These are phyloP conservation scores for Myioborus miniatus DNA, from an alignment of 2,797 vertebrate species.

Conservation along the genomic window DNA sequence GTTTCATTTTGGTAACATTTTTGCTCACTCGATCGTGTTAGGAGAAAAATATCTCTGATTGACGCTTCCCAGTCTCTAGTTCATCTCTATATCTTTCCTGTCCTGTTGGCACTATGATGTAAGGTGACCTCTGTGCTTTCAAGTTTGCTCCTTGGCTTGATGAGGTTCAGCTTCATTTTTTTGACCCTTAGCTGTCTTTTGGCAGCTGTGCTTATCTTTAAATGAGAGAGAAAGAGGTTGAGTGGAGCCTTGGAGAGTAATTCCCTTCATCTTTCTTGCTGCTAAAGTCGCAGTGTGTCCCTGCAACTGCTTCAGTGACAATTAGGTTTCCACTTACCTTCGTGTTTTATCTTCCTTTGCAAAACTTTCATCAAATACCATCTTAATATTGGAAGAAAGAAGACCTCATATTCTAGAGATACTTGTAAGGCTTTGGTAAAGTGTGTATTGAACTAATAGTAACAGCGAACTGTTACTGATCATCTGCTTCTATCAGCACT, in stretches of 20 bases:
- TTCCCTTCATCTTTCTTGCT: neutral
- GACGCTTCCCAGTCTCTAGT: neutral
- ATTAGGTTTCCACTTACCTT: neutral
- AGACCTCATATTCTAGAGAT: neutral
- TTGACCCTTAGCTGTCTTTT: neutral
- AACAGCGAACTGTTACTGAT: neutral
- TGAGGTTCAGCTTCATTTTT: neutral
- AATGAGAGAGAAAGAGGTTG: neutral
- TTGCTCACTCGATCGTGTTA: neutral
- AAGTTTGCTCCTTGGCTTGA: neutral
- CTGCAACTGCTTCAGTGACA: neutral
- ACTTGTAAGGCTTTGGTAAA: neutral
- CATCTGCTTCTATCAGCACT: neutral
- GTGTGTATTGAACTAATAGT: neutral
- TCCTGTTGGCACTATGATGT: neutral
- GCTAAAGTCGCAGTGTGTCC: rapidly evolving
- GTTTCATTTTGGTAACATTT: neutral
- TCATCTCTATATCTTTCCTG: neutral
- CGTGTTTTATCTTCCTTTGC: neutral
- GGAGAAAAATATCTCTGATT: neutral
- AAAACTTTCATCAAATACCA: neutral
- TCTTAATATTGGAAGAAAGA: neutral
- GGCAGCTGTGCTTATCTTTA: neutral
- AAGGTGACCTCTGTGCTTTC: neutral
- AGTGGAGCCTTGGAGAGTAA: neutral